Base-by-base conservation (phyloP, 2,113 vertebrate genomes). In the Neotoma lepida region DNA sequence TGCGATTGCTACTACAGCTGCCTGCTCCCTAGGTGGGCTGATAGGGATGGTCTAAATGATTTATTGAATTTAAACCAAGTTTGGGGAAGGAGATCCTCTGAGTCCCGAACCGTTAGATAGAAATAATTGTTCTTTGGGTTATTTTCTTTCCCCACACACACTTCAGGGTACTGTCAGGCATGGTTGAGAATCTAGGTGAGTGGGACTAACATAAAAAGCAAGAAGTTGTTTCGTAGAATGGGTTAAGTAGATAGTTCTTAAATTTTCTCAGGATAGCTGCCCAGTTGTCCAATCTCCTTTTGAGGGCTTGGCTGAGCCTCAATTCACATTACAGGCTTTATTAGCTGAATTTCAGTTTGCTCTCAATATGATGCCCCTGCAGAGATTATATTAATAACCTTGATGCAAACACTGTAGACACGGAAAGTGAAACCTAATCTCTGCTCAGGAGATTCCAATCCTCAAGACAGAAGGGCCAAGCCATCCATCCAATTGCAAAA, bases 301-400 rank as follows among this genome's bases (percentile, higher is more conserved):
- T 33, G 41, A 28, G 35, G 14, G 1, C 26, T 74, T 33, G 18
- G 35, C 46, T 86, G 35, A 89, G 78, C 22, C 49, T 87, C 41
- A 8, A 22, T 93, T 84, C 64, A 86, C 56, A 90, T 46, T 51
- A 24, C 44, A 91, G 61, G 8, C 22, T 95, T 91, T 89, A 80
- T 80, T 46, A 74, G 81, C 68, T 93, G 84, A 64, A 89, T 87
- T 94, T 80, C 70, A 73, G 51, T 58, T 95, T 88, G 58, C 74
- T 95, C 15, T 95, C 93, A 94, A 88, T 87, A 80, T 95, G 93
- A 91, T 81, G 44, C 10, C 56, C 33, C 44, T 54, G 41, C 22
- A 41, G 71, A 89, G 78, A 96, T 93, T 96, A 84, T 95, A 97
- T 97, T 96, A 96, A 97, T 97, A 96, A 96, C 78, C 63, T 89